phyloP scores from a whole-genome alignment of 2,797 vertebrate genomes.

The Acrocephalus scirpaceus region DNA sequence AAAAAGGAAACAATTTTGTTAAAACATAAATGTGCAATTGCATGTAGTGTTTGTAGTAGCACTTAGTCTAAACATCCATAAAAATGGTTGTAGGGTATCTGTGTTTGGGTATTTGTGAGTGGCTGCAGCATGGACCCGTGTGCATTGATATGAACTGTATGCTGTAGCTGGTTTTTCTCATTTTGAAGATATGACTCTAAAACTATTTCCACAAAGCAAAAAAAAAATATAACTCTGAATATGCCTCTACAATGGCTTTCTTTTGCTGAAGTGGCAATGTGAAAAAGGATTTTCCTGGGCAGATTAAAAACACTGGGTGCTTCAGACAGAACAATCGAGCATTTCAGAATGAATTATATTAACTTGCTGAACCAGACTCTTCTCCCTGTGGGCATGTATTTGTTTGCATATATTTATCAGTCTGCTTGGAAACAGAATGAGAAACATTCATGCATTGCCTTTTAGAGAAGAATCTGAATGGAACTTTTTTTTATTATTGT shows the following conservation, averaged over 20 bases:
- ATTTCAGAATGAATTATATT: constrained; percentile 46
- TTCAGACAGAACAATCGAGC: not conserved
- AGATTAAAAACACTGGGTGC: not conserved
- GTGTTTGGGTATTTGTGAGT: not conserved
- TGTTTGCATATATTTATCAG: constrained; percentile 69
- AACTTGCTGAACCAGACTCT: constrained; percentile 56
- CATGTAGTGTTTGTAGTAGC: not conserved
- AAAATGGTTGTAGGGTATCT: not conserved
- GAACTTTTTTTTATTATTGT: not conserved
- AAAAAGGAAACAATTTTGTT: not conserved
- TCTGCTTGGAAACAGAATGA: constrained; percentile 74
- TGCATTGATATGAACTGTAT: not conserved
- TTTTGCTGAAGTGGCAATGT: not conserved
- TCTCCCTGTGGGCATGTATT: constrained; percentile 56
- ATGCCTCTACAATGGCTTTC: not conserved
- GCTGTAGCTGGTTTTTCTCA: not conserved
- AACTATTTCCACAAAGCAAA: not conserved
- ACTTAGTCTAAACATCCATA: not conserved
- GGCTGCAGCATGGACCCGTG: not conserved
- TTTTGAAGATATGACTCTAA: not conserved
- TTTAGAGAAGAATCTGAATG: constrained; percentile 69
- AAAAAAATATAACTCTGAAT: not conserved
- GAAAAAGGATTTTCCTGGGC: not conserved
- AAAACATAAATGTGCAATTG: not conserved
- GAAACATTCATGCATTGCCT: constrained; percentile 62